Base-by-base conservation (phyloP, 2,797 vertebrate species). In the Enteromius trimaculatus region DNA sequence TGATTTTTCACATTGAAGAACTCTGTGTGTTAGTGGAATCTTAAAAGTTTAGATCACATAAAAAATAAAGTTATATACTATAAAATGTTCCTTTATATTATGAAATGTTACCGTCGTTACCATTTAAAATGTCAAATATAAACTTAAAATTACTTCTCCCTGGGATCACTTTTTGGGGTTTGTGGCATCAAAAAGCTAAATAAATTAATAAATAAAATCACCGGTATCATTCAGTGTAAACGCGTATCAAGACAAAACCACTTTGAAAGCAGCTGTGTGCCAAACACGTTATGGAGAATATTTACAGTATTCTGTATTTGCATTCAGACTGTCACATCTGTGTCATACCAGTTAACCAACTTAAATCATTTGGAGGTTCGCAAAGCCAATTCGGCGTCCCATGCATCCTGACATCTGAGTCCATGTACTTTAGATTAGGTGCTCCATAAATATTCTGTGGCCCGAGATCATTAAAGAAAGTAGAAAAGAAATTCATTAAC, bases 401-500 rank as follows among this genome's bases (percentile, higher is more conserved):
- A 44, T 70, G 16, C 64, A 84, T 29, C 83, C 80, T 86, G 86
- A 86, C 77, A 79, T 75, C 82, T 85, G 44, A 84, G 68, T 71
- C 85, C 84, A 87, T 87, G 80, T 82, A 51, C 62, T 58, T 79
- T 65, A 55, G 77, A n/a, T 68, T 87, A 87, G 91, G 92, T 88
- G 87, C 82, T 69, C 86, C 88, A 91, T 93, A 88, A 91, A 87
- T 94, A 91, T 90, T 91, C 85, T 85, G 85, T 85, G 86, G 89
- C 86, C 65, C 84, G 82, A 81, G 88, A 92, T 92, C 89, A 83
- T 89, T 53, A 64, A 66, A 78, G 16, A 90, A 91, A 89, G 88
- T 89, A 88, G 88, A 87, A 89, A 89, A 93, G 90, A 92, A 92
- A 92, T 92, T 93, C 85, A 94, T 94, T 93, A 93, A 92, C 86